Evolutionary conservation across 1,140 invertebrate species (phyloP), one percentile per base, ranked within the genome.

Genomic region (Marisa cornuarietis): DNA sequence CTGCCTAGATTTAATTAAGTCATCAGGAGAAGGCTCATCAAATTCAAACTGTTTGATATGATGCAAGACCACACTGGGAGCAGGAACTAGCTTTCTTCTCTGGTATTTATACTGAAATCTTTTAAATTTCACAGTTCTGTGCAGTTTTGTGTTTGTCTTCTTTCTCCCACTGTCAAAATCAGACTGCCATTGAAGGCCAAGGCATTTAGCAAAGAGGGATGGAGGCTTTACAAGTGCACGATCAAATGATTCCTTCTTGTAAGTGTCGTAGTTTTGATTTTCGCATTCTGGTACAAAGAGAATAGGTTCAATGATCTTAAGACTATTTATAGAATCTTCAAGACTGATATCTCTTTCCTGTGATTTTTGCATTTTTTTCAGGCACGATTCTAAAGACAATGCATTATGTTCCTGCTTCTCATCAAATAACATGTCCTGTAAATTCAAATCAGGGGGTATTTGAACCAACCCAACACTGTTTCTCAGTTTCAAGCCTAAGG

Each of bases 11-110:
- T 90, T 85, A 65, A 93, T 90, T 65, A 91, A 85, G 85, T 91
- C 92, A 88, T 94, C 93, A 42, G 94, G 93, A 0, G 94, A 95
- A 6, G 92, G 92, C 72, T 90, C 92, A 62, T 92, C 90, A 90
- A 94, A 94, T 76, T 93, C 91, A 89, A 94, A 92, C 65, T 83
- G 81, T 68, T 76, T 79, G 20, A 89, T 81, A 24, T 77, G 63
- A 14, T 83, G 20, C 26, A 82, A 42, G 31, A 81, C 26, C 14
- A 58, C 63, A 69, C 20, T 31, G 18, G 66, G 72, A 14, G 74
- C 52, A 26, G 26, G 26, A 16, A 71, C 71, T 20, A 79, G 49
- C 66, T 81, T 72, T 49, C 76, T 82, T 24, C 76, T 83, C 80
- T 88, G 87, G 24, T 65, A 75, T 18, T 26, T 79, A 66, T 82